A percentile compares a stretch with the other conserved stretches of the same genome.
phyloP scores from a whole-genome alignment of 2,888 invertebrate genomes.

The Amblyjoppa proteus region DNA sequence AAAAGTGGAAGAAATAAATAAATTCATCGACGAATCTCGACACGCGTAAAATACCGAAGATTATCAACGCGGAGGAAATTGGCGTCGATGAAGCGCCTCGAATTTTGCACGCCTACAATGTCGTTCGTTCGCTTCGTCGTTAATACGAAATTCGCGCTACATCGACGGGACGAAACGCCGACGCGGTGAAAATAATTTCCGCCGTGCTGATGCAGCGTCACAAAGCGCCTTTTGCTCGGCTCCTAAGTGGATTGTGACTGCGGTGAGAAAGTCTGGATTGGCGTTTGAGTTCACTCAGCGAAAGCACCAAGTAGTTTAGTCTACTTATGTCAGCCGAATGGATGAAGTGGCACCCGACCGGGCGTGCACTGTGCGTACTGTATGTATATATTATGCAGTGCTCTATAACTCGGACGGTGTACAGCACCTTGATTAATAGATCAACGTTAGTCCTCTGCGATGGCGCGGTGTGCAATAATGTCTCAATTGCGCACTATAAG shows the following conservation, averaged over 20 bases:
- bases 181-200: conserved; percentile 4
- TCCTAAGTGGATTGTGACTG: conserved; percentile 49
- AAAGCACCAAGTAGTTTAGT: conserved; percentile 48
- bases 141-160: not conserved
- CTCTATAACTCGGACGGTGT: not conserved
- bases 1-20: not conserved
- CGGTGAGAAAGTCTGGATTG: conserved; percentile 37
- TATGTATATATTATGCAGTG: not conserved
- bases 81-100: not conserved
- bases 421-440: conserved; percentile 44
- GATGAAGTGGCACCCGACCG: conserved; percentile 26
- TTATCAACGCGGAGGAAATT: not conserved
- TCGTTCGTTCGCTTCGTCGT: not conserved
- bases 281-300: conserved; percentile 48
- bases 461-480: not conserved
- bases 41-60: not conserved
- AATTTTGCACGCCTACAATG: not conserved
- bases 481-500: conserved; percentile 31
- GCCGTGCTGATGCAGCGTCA: not conserved
- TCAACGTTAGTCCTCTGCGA: conserved; percentile 36
- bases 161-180: not conserved
- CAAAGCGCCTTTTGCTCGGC: conserved; percentile 25
- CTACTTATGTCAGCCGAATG: conserved; percentile 50
- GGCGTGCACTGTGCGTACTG: not conserved
- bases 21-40: not conserved